Percentiles rank a stretch among this genome's conserved stretches.
These are phyloP conservation scores for Whitmania pigra DNA, from an alignment of 1,140 invertebrate genomes.

Conservation along the genomic window DNA sequence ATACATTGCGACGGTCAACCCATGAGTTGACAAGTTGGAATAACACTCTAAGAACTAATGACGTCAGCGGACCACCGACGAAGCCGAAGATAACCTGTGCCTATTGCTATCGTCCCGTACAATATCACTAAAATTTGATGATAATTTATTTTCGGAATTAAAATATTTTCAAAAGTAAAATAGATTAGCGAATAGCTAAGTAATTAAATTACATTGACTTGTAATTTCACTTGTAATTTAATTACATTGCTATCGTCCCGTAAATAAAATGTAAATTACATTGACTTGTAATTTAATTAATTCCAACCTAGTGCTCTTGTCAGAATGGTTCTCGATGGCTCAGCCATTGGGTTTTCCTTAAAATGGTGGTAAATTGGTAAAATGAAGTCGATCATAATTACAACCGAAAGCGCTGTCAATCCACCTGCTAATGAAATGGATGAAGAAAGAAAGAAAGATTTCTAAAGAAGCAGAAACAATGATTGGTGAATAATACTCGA, in stretches of 20 bases:
- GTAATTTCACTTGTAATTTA: too few species aligned
- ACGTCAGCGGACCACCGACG: slow-evolving; percentile 34
- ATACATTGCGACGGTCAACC: slow-evolving; percentile 26
- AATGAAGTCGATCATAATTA: slow-evolving; percentile 71
- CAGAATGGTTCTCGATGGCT: slow-evolving; percentile 56
- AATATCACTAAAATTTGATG: slow-evolving; percentile 24
- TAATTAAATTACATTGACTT: too few species aligned
- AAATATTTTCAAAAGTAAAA: too few species aligned
- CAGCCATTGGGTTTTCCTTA: slow-evolving; percentile 53
- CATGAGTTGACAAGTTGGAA: slow-evolving; percentile 35
- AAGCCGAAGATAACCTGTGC: slow-evolving; percentile 37
- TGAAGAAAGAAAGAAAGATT: slow-evolving; percentile 12
- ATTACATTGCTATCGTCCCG: too few species aligned
- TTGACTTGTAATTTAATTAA: too few species aligned
- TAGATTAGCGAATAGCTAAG: too few species aligned
- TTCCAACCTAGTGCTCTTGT: slow-evolving; percentile 46
- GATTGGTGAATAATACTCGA: neutral
- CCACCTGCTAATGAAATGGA: slow-evolving; percentile 75
- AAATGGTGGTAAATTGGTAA: slow-evolving; percentile 48
- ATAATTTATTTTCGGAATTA: too few species aligned
- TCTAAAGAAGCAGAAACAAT: too few species aligned
- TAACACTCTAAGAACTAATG: slow-evolving; percentile 32
- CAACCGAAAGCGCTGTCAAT: slow-evolving; percentile 74
- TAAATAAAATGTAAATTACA: too few species aligned
- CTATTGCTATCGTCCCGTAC: slow-evolving; percentile 33